Percentiles rank a stretch among this genome's conserved stretches.
phyloP scores from a whole-genome alignment of 2,888 invertebrate species.

The Acrobeloides nanus region DNA sequence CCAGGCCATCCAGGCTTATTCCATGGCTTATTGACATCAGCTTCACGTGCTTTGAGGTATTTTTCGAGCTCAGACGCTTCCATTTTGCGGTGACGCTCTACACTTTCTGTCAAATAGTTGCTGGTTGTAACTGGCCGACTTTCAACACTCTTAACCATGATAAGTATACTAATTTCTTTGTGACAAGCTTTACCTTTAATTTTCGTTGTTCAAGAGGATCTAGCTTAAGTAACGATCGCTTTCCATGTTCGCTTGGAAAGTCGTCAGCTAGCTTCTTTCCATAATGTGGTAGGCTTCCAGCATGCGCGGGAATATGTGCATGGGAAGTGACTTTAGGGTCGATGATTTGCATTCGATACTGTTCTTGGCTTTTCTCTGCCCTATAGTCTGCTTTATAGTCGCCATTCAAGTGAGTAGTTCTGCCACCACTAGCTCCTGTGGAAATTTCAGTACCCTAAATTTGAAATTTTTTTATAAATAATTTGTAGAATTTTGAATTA shows the following conservation, averaged over 20 bases:
- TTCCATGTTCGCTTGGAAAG: constrained; percentile 45
- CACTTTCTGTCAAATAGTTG: constrained; percentile 47
- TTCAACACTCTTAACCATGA: constrained; percentile 40
- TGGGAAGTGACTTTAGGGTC: constrained; percentile 52
- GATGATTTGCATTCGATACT: constrained; percentile 52
- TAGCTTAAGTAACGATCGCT: constrained; percentile 49
- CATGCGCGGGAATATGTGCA: constrained; percentile 29
- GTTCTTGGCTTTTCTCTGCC: constrained; percentile 43
- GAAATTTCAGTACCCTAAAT: constrained; percentile 20
- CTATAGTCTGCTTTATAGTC: constrained; percentile 47
- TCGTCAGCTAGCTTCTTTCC: constrained; percentile 37
- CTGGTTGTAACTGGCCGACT: constrained; percentile 47
- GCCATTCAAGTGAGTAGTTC: constrained; percentile 10
- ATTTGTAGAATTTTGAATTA: constrained; percentile 13
- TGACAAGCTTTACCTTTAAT: constrained; percentile 28
- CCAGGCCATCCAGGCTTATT: constrained; percentile 52
- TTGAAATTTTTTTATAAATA: constrained; percentile 10
- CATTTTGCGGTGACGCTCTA: constrained; percentile 51
- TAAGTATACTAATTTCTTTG: constrained; percentile 7
- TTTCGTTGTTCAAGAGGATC: constrained; percentile 50
- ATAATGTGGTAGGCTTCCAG: constrained; percentile 29
- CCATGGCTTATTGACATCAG: constrained; percentile 53
- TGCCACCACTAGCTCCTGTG: constrained; percentile 12
- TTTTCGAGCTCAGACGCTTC: constrained; percentile 43
- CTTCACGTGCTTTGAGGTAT: constrained; percentile 47